Evolutionary conservation across 2,113 vertebrate genomes (phyloP), one percentile per base, ranked within the genome.

Genomic region (Thalassarche chlororhynchos): DNA sequence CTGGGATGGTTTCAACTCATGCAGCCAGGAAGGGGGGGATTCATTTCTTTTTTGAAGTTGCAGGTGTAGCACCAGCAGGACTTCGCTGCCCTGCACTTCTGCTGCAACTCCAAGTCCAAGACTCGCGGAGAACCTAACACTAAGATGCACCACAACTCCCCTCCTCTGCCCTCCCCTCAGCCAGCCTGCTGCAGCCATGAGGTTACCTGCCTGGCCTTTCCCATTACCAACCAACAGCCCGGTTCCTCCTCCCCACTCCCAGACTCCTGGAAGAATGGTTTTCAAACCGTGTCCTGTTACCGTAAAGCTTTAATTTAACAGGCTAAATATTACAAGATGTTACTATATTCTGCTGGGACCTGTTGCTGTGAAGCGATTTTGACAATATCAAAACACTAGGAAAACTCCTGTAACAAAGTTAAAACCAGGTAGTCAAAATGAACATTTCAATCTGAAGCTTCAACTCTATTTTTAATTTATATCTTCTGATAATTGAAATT

Each of bases 311-410:
- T 62, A 70, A 20, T 57, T 79, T 42, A 76, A 28, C 44, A 85
- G 82, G 51, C 52, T 61, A 32, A 86, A 72, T 64, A 91, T 76
- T 92, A 55, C 62, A 64, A 83, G 66, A 34, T 61, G 15, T 42
- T 86, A 26, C 20, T 49, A 25, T 44, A 87, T 46, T 84, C 87
- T 68, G 17, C 52, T 49, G 84, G 84, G 90, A 84, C 57, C 42
- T 75, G 69, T 54, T 62, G 87, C 84, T 78, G 29, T 46, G 46
- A 75, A 91, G 57, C 5, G 32, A 68, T 60, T 82, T 85, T 87
- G 74, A 88, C 78, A 72, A 17, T 66, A 95, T 72, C 85, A 90
- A 79, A 93, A 84, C 94, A 79, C 28, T 12, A 82, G 81, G 68
- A 93, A 89, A 36, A 71, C 51, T 74, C 55, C 9, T 2, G 18